Base-by-base conservation (phyloP, 2,888 invertebrate genomes). In the Lamellibrachia satsuma region DNA sequence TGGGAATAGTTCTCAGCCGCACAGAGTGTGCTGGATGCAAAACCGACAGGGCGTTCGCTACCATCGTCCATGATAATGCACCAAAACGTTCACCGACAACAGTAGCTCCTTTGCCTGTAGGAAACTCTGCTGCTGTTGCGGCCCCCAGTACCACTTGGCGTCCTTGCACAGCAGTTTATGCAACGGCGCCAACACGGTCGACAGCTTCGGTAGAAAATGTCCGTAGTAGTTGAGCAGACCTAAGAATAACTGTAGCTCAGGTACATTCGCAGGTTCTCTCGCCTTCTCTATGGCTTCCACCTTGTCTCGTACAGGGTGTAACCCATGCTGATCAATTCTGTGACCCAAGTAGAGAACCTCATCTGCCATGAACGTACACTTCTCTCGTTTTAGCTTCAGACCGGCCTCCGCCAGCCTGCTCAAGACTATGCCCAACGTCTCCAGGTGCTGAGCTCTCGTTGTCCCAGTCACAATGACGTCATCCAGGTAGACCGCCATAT, bases 181-280 rank as follows among this genome's bases (percentile, higher is more conserved):
- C 15, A 15, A 60, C 15, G 57, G 57, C 90, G 52, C 90, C 90
- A 94, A 7, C 22, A 51, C 52, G 91, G 75, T 75, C 22, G 75
- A 75, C 75, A 75, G 75, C 22, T 75, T 75, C 22, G 6, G n/a
- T 6, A 75, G 3, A 22, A 22, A 75, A 4, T 22, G 2, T 15
- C 22, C 22, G 75, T 75, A 75, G 75, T 75, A 75, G 22, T 75
- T 75, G 22, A 75, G 75, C 22, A 75, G 22, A 4, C 4, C 75
- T 15, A 75, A 15, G 75, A 75, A 75, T 75, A 22, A 4, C n/a
- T 75, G 15, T 22, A 22, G 4, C 22, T 75, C 75, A 3, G 15
- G 22, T n/a, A 75, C 75, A 75, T 75, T 75, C 22, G 22, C 22
- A 22, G n/a, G 75, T 22, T 15, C 15, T 75, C 75, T 75, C 75